phyloP scores from a whole-genome alignment of 1,140 invertebrate genomes.

The Formica selysi region DNA sequence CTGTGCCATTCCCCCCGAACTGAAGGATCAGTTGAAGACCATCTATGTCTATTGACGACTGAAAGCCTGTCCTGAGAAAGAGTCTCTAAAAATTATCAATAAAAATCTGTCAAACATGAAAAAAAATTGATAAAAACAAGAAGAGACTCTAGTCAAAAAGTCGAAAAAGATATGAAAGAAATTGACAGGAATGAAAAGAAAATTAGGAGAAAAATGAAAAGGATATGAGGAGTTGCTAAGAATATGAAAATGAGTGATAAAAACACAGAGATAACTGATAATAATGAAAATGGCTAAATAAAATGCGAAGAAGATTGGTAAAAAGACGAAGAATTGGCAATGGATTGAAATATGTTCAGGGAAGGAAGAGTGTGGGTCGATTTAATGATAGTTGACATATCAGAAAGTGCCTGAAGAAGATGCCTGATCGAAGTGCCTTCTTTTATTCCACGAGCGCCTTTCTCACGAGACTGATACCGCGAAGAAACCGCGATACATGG shows the following conservation, averaged over 20 bases:
- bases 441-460: conserved; percentile 61
- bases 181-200: background rate
- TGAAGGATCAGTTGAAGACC: conserved; percentile 94
- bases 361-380: background rate
- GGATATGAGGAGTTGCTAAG: background rate
- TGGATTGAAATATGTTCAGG: conserved; percentile 1
- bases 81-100: conserved; percentile 53
- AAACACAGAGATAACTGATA: background rate
- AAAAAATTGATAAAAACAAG: conserved; percentile 47
- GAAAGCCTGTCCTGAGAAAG: conserved; percentile 47
- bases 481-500: conserved; percentile 73
- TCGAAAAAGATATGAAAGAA: background rate
- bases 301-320: background rate
- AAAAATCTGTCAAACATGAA: too few relatives aligned
- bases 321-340: background rate
- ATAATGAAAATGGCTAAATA: background rate
- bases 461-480: conserved; percentile 85
- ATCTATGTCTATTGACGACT: conserved; percentile 93
- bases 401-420: conserved; percentile 70
- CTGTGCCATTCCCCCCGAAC: conserved; percentile 94
- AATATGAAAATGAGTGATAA: background rate
- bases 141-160: conserved; percentile 40
- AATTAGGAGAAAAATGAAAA: background rate
- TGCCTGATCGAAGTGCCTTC: conserved; percentile 23
- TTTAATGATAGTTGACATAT: conserved; percentile 59